Conservation (phyloP, 2,797 vertebrate genomes). For the Chelonia mydas region DNA sequence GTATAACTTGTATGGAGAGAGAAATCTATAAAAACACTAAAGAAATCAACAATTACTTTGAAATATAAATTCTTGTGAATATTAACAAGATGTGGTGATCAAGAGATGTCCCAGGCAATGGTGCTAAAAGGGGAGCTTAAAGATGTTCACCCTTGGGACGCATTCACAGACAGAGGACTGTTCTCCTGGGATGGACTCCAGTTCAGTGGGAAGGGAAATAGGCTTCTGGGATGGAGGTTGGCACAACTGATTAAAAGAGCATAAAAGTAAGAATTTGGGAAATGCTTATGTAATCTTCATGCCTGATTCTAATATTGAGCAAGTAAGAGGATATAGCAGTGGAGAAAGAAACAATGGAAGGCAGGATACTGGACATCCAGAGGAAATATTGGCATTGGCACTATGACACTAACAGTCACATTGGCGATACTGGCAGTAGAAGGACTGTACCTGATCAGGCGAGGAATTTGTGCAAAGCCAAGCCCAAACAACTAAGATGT, state of each 20-base stretch:
- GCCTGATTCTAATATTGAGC: too few species aligned
- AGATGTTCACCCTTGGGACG: not conserved
- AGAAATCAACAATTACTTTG: not conserved
- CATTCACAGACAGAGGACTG: not conserved
- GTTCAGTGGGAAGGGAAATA: not conserved
- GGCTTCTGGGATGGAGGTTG: not conserved
- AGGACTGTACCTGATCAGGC: not conserved
- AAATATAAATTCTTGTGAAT: not conserved
- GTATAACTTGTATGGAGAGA: not conserved
- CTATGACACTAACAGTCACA: not conserved
- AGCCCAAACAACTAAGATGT: not conserved
- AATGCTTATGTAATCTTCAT: not conserved
- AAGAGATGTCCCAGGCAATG: not conserved
- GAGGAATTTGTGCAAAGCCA: not conserved
- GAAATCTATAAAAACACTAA: not conserved
- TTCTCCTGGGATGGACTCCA: not conserved
- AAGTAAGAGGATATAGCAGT: not conserved
- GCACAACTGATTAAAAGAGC: not conserved
- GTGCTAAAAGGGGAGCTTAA: not conserved
- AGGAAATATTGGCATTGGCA: not conserved
- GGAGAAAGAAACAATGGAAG: not conserved
- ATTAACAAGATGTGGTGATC: not conserved
- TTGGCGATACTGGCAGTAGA: not conserved
- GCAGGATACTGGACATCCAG: not conserved
- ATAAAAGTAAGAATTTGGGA: not conserved